phyloP scores from a whole-genome alignment of 2,888 invertebrate species.

The Phyto melanocephala region DNA sequence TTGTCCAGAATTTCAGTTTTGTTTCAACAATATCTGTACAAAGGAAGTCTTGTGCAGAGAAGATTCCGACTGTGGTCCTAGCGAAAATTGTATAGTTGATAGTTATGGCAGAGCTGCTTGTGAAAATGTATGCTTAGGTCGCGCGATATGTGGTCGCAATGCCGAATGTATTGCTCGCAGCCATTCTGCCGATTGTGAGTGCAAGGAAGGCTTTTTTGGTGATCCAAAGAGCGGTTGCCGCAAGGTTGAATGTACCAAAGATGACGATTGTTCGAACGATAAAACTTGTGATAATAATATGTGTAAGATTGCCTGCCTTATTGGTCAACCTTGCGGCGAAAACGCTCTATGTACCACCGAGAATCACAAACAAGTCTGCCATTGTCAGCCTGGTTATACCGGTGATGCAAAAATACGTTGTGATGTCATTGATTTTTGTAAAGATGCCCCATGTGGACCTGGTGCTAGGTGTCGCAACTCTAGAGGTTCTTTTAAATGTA shows the following conservation, averaged over 20 bases:
- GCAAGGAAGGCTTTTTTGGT: conserved; percentile 89
- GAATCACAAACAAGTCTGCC: conserved; percentile 87
- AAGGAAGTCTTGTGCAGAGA: conserved; percentile 88
- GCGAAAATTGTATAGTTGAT: conserved; percentile 85
- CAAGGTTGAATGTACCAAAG: conserved; percentile 86
- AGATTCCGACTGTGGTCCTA: conserved; percentile 86
- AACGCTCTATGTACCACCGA: conserved; percentile 92
- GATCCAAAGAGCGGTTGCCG: conserved; percentile 90
- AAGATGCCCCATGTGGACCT: conserved; percentile 87
- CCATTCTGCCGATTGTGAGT: conserved; percentile 88
- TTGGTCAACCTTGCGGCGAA: conserved; percentile 89
- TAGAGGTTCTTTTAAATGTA: conserved; percentile 88
- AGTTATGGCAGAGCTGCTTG: conserved; percentile 88
- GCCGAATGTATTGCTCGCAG: conserved; percentile 87
- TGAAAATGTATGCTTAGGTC: conserved; percentile 85
- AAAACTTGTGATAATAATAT: conserved; percentile 90
- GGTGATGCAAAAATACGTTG: conserved; percentile 88
- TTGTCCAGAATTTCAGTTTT: conserved; percentile 92
- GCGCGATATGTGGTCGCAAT: conserved; percentile 88
- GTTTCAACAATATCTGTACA: conserved; percentile 90
- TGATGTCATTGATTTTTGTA: conserved; percentile 87
- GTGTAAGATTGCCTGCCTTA: conserved; percentile 92
- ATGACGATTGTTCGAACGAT: conserved; percentile 88
- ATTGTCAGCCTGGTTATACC: conserved; percentile 92
- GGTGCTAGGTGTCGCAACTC: conserved; percentile 90